Evolutionary conservation across 2,888 invertebrate species (phyloP).

Genomic region (Agonopterix heracliana): DNA sequence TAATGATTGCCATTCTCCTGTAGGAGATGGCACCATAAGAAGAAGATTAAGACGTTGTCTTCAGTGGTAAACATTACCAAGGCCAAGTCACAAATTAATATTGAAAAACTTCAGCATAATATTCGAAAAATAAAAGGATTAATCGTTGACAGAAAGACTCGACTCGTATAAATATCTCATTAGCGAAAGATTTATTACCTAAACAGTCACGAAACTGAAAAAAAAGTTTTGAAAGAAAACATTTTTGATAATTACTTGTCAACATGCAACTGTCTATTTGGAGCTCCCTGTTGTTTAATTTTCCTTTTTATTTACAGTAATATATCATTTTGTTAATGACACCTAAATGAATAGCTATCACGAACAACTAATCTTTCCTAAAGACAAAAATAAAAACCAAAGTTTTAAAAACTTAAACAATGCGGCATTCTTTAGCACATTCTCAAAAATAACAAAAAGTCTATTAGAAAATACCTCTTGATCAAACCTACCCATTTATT

Average conservation of each 20-base stretch:
- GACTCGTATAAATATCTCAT: conserved; percentile 73
- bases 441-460: background rate
- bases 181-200: conserved; percentile 68
- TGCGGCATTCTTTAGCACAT: background rate
- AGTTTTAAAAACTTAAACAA: background rate
- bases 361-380: conserved; percentile 27
- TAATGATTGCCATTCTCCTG: too few relatives aligned
- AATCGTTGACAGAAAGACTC: conserved; percentile 63
- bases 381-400: background rate
- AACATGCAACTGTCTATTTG: conserved; percentile 74
- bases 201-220: conserved; percentile 66
- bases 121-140: conserved; percentile 58
- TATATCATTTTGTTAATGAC: conserved; percentile 72
- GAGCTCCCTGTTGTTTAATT: conserved; percentile 52
- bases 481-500: too few relatives aligned
- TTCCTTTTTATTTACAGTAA: conserved; percentile 58
- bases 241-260: conserved; percentile 71
- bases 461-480: too few relatives aligned
- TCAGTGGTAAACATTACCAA: background rate
- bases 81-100: background rate
- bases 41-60: too few relatives aligned
- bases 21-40: too few relatives aligned
- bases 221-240: conserved; percentile 60
- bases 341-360: conserved; percentile 62
- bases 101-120: conserved; percentile 5